A percentile compares a stretch with the other conserved stretches of the same genome.
Conservation (phyloP, 2,113 vertebrate species). For the Corythoichthys haematopterus region DNA sequence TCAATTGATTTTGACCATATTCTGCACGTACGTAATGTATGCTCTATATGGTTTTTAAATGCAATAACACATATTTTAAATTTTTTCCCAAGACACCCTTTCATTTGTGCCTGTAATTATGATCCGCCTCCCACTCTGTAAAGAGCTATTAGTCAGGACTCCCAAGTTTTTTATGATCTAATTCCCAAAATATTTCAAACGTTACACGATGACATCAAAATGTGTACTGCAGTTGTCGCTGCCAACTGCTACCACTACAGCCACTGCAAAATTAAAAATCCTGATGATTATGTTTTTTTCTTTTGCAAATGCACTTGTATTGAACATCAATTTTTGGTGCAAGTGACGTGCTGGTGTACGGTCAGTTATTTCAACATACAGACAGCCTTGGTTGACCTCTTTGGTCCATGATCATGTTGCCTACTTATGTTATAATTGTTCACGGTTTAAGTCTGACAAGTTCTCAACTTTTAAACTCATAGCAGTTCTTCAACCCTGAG, state of each 20-base stretch:
- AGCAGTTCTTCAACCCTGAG: constrained; percentile 37
- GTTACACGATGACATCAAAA: background rate
- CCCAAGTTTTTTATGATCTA: background rate
- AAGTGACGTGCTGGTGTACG: no score
- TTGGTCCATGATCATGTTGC: constrained; percentile 1
- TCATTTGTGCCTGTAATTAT: constrained; percentile 15
- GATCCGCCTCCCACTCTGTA: background rate
- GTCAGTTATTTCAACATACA: no score
- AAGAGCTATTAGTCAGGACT: background rate
- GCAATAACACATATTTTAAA: no score
- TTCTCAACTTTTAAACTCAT: background rate
- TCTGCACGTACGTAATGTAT: no score
- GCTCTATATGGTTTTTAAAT: no score
- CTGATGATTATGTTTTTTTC: no score
- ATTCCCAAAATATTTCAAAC: constrained; percentile 5
- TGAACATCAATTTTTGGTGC: no score
- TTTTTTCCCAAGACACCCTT: background rate
- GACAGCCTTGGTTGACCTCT: background rate
- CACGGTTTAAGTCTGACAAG: constrained; percentile 7
- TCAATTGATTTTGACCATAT: no score
- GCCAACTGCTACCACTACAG: no score
- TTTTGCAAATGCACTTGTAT: no score
- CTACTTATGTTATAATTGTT: constrained; percentile 29
- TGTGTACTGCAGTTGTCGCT: no score
- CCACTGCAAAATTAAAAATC: no score